These are phyloP conservation scores for Xestia ashworthii DNA, from an alignment of 2,888 invertebrate genomes.

Conservation along the genomic window DNA sequence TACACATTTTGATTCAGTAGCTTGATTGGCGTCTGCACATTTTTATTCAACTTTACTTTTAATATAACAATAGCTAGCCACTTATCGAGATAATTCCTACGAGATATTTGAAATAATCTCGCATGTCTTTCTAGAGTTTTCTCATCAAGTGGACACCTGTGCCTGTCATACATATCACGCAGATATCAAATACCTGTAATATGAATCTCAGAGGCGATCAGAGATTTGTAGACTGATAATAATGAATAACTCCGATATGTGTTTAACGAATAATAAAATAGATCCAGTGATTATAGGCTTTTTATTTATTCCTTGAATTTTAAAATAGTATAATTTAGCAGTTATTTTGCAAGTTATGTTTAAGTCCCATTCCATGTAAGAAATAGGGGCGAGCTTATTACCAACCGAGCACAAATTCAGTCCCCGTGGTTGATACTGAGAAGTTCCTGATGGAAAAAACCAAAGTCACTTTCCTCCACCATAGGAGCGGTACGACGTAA, in stretches of 20 bases:
- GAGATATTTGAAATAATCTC: background rate
- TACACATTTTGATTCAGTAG: too few species aligned
- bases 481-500: too few species aligned
- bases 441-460: too few species aligned
- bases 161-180: background rate
- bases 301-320: constrained; percentile 11
- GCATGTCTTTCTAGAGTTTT: background rate
- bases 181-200: constrained; percentile 13
- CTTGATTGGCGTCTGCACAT: too few species aligned
- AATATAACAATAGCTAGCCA: background rate
- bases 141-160: constrained; percentile 2
- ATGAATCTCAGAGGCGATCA: constrained; percentile 49
- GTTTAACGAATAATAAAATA: constrained; percentile 53
- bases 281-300: constrained; percentile 46
- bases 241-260: constrained; percentile 35
- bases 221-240: constrained; percentile 53
- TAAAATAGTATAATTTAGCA: background rate
- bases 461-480: too few species aligned
- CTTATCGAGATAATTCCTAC: constrained; percentile 2
- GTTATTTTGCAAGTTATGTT: too few species aligned
- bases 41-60: background rate
- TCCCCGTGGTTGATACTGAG: too few species aligned
- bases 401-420: too few species aligned
- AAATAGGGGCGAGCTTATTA: too few species aligned
- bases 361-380: too few species aligned